Conservation (phyloP, 2,113 vertebrate species). For the Festucalex cinctus region DNA sequence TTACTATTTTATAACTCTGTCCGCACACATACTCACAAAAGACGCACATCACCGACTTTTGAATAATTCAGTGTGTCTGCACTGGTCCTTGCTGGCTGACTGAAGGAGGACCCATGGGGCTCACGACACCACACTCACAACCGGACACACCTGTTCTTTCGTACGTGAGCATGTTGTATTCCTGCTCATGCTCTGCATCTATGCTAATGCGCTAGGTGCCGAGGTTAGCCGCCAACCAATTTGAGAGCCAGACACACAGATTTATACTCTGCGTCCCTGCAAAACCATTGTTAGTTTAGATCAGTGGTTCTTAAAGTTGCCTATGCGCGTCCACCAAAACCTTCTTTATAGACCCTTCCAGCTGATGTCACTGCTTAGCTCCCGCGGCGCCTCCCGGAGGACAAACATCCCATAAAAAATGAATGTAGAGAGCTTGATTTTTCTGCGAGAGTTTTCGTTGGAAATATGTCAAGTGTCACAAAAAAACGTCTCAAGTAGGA, state of each 20-base stretch:
- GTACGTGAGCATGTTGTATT: constrained; percentile 11
- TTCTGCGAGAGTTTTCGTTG: no score
- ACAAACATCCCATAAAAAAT: no score
- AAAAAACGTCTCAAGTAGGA: no score
- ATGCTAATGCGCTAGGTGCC: constrained; percentile 10
- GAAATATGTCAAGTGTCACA: no score
- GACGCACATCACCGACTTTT: constrained; percentile 49
- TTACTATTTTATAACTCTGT: constrained; percentile 65
- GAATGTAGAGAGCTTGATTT: no score
- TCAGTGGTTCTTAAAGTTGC: no score
- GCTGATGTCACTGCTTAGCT: no score
- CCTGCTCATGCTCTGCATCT: constrained; percentile 5
- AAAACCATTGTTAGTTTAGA: constrained; percentile 18
- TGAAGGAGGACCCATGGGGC: constrained; percentile 33
- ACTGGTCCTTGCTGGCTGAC: constrained; percentile 36
- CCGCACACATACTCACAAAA: constrained; percentile 39
- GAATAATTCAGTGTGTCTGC: constrained; percentile 67
- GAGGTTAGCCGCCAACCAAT: constrained; percentile 7
- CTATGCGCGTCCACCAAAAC: no score
- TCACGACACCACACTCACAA: neutral
- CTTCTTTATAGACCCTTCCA: no score
- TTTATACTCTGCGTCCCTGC: neutral
- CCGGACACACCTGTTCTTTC: constrained; percentile 31
- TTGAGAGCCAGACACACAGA: constrained; percentile 4
- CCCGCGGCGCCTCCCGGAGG: no score